Conservation (phyloP, 2,113 vertebrate genomes). For the Geococcyx californianus region DNA sequence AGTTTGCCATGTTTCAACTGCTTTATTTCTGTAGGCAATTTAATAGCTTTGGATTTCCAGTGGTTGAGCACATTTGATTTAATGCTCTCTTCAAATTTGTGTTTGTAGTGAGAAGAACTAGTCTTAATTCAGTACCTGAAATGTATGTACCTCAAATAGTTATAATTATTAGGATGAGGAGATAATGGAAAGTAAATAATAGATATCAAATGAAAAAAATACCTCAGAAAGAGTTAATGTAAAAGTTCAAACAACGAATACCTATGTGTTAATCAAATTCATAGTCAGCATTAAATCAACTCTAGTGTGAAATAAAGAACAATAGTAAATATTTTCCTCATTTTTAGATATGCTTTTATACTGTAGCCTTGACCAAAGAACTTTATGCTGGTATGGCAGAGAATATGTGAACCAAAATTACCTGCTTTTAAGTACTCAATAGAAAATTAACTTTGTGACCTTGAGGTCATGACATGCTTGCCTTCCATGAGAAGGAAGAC, state of each 20-base stretch:
- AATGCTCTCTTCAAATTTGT: background rate
- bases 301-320: background rate
- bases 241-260: background rate
- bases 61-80: background rate
- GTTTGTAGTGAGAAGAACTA: background rate
- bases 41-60: background rate
- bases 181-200: background rate
- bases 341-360: conserved; percentile 7
- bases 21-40: background rate
- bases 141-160: background rate
- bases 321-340: background rate
- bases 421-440: conserved; percentile 30
- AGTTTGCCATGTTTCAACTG: background rate
- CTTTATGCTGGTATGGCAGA: conserved; percentile 49
- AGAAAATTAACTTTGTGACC: conserved; percentile 61
- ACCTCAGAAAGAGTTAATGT: background rate
- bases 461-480: conserved; percentile 5
- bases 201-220: background rate
- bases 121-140: background rate
- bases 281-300: background rate
- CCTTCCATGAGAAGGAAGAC: conserved; percentile 27
- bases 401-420: conserved; percentile 59
- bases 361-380: conserved; percentile 44
- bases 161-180: background rate
- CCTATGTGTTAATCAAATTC: background rate